phyloP scores from a whole-genome alignment of 2,113 vertebrate genomes.

The Carassius auratus region DNA sequence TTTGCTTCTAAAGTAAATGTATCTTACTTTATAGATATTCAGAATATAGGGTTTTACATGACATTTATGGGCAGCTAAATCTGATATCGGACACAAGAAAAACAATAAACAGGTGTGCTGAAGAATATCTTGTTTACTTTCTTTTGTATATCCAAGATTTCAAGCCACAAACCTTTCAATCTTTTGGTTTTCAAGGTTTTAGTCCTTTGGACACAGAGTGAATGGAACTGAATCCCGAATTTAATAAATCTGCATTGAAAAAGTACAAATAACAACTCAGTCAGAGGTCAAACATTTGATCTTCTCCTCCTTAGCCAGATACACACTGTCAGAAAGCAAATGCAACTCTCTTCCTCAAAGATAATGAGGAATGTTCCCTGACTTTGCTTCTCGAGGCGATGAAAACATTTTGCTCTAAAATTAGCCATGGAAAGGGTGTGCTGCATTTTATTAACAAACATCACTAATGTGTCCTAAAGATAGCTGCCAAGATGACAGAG shows the following conservation, averaged over 20 bases:
- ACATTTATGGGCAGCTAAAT: background rate
- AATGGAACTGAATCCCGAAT: background rate
- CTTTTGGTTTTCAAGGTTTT: background rate
- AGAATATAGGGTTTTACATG: background rate
- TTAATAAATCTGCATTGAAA: background rate
- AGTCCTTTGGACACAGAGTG: background rate
- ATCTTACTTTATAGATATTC: background rate
- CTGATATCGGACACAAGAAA: background rate
- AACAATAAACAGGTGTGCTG: background rate
- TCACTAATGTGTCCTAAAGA: constrained; percentile 31
- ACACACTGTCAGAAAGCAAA: background rate
- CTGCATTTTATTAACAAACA: constrained; percentile 17
- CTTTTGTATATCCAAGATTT: background rate
- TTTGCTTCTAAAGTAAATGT: background rate
- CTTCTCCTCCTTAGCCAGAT: background rate
- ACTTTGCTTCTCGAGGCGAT: background rate
- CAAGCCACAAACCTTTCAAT: background rate
- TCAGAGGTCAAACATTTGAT: constrained; percentile 1
- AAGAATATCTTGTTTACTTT: background rate
- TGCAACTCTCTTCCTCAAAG: constrained; percentile 7
- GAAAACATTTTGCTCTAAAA: constrained; percentile 19
- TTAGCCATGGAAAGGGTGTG: background rate
- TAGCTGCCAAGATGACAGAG: constrained; percentile 22
- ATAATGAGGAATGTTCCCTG: background rate
- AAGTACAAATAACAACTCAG: constrained; percentile 15